A percentile compares a stretch with the other conserved stretches of the same genome.
Evolutionary conservation across 2,113 vertebrate species (phyloP).

Genomic region (Sylvilagus bachmani): DNA sequence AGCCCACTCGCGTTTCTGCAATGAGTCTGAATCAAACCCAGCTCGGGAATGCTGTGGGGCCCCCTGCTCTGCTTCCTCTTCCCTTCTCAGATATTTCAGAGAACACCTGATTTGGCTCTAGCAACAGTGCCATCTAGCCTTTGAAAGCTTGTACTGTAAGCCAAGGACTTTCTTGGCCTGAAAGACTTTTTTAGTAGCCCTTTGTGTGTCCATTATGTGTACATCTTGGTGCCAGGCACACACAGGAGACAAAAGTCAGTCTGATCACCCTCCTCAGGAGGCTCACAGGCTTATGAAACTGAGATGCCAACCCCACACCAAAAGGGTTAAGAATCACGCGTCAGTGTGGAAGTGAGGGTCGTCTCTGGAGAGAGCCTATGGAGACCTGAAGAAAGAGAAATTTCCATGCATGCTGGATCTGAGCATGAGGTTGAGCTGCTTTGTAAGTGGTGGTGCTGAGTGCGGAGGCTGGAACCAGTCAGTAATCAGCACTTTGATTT

Average conservation of each 20-base stretch:
- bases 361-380: not conserved
- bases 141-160: constrained; percentile 80
- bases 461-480: not conserved
- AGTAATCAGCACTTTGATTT: not conserved
- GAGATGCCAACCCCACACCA: not conserved
- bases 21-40: not conserved
- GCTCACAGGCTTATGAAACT: not conserved
- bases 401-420: not conserved
- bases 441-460: not conserved
- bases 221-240: not conserved
- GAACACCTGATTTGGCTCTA: constrained; percentile 64
- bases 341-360: not conserved
- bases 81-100: not conserved
- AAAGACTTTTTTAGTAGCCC: not conserved
- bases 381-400: not conserved
- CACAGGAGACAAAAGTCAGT: not conserved
- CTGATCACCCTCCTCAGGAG: not conserved
- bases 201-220: not conserved
- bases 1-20: not conserved
- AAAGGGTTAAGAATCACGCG: not conserved
- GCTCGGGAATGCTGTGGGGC: not conserved
- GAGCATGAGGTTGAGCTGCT: not conserved
- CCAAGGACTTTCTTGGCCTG: not conserved
- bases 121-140: constrained; percentile 87
- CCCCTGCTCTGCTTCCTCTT: not conserved